Evolutionary conservation across 2,797 vertebrate species (phyloP).

Genomic region (Rhinella marina): DNA sequence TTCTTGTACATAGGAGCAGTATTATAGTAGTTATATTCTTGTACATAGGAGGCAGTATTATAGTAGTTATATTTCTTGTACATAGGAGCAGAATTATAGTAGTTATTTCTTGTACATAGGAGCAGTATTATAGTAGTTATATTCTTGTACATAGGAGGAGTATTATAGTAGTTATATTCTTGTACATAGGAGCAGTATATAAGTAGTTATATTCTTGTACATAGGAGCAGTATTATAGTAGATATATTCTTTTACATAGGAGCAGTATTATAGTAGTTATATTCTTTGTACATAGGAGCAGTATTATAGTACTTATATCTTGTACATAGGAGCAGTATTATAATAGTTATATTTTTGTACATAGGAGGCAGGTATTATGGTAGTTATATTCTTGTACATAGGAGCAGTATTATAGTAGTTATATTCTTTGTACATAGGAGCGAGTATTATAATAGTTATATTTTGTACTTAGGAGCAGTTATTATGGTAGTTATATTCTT

Average conservation of each 20-base stretch:
- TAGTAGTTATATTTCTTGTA: not conserved
- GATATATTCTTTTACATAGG: not conserved
- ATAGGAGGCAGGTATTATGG: not conserved
- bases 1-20: not conserved
- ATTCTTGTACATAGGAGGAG: not conserved
- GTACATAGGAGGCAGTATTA: not conserved
- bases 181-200: not conserved
- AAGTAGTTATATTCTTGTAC: slow-evolving; percentile 3
- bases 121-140: not conserved
- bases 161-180: not conserved
- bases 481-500: no score
- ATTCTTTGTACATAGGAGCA: not conserved
- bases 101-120: not conserved
- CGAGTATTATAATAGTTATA: not conserved
- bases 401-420: slow-evolving; percentile 2
- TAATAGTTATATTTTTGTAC: no score
- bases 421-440: slow-evolving; percentile 3
- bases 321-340: no score
- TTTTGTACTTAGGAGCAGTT: no score
- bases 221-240: not conserved
- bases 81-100: not conserved
- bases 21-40: slow-evolving; percentile 3
- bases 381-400: not conserved
- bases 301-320: not conserved
- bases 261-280: not conserved